Evolutionary conservation across 2,888 invertebrate species (phyloP), one percentile per base, ranked within the genome.

Genomic region (Itoplectis maculator): DNA sequence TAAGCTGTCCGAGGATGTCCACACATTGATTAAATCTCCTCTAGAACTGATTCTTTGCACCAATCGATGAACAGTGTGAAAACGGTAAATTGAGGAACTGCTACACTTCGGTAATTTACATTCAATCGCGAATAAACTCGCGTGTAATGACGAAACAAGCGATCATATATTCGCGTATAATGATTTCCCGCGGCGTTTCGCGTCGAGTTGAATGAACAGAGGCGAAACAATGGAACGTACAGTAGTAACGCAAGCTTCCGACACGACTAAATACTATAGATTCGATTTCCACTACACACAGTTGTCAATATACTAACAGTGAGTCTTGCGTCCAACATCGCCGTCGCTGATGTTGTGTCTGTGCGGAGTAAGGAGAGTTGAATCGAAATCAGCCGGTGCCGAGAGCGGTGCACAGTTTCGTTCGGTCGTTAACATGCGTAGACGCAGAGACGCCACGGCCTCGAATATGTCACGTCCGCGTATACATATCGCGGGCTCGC

Each of bases 181-280:
- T 72, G 40, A 76, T 65, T 75, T 73, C 47, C 65, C 15, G 18
- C 35, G 75, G 15, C 37, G 54, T 40, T 23, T 45, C 61, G 20
- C 11, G 4, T 56, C 63, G 63, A 75, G 65, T 56, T 76, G 81
- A 72, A 81, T 81, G 80, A 77, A 77, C 65, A 77, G 42, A 56
- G 37, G 54, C 35, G 42, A 37, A 81, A 76, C 72, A 79, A 79
- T 79, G 68, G 23, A 47, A 54, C 29, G 42, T 54, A 54, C n/a
- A 18, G 23, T 13, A 29, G n/a, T 61, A 73, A 15, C 51, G 15
- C 18, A 29, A 42, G 23, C 42, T 35, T 35, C 45, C 40, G 23
- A 35, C 23, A 70, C 77, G 40, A 11, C 70, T 56, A 23, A 45
- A 66, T 54, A 5, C 65, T 54, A 70, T 59, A 35, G 65, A 47